A percentile compares a stretch with the other conserved stretches of the same genome.
These are phyloP conservation scores for Sardina pilchardus DNA, from an alignment of 2,113 vertebrate genomes.

Conservation along the genomic window DNA sequence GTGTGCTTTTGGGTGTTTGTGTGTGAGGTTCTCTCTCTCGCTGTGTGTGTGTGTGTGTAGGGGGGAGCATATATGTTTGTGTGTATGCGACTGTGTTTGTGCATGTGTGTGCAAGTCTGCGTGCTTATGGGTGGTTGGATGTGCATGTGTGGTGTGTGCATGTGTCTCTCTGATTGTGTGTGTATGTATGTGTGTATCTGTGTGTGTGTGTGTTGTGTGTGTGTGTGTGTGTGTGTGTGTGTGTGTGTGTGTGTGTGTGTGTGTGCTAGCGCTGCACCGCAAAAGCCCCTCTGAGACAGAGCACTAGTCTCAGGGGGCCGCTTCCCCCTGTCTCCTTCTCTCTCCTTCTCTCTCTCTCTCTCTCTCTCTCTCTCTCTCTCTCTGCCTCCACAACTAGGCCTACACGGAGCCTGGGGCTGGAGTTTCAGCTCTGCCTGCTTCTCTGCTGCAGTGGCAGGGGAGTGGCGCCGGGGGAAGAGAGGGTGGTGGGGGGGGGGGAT, in stretches of 20 bases:
- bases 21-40: background rate
- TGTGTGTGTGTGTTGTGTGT: constrained; percentile 41
- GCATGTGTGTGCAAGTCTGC: background rate
- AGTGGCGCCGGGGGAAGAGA: constrained; percentile 36
- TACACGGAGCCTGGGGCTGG: constrained; percentile 12
- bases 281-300: background rate
- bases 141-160: background rate
- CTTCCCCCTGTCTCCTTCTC: background rate
- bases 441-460: constrained; percentile 46
- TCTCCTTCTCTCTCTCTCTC: no score
- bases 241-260: constrained; percentile 19
- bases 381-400: constrained; percentile 33
- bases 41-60: no score
- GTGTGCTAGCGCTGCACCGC: background rate
- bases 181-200: constrained; percentile 25
- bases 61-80: no score
- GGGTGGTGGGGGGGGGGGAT: background rate
- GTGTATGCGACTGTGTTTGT: background rate
- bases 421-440: constrained; percentile 50
- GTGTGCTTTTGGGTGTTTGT: background rate
- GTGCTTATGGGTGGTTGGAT: background rate
- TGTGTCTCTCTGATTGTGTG: background rate
- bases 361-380: constrained; percentile 44
- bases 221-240: constrained; percentile 43
- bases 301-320: background rate